Evolutionary conservation across 2,113 vertebrate genomes (phyloP).

Genomic region (Dicaeum eximium): DNA sequence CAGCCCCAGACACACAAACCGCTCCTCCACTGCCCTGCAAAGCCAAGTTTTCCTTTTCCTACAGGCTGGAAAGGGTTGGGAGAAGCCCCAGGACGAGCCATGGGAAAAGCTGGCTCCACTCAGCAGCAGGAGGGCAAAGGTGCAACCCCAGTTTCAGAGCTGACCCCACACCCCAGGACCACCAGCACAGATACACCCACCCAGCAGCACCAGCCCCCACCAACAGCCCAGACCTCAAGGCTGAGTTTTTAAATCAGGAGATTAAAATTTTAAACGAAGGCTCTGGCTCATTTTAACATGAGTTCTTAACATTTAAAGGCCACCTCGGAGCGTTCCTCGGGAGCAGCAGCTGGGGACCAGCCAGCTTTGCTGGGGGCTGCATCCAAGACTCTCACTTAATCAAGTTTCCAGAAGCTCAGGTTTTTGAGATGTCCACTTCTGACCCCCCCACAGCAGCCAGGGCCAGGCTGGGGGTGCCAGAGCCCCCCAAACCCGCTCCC

Average conservation of each 20-base stretch:
- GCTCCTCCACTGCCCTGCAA: not conserved
- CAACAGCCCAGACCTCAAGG: not conserved
- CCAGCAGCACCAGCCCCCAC: not conserved
- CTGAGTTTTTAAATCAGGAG: slow-evolving; percentile 19
- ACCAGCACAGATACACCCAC: not conserved
- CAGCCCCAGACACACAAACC: not conserved
- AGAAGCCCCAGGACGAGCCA: not conserved
- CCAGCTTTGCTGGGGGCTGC: not conserved
- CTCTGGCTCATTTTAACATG: not conserved
- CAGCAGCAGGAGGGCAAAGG: not conserved
- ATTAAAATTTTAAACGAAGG: slow-evolving; percentile 44
- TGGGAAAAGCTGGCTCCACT: rapidly evolving
- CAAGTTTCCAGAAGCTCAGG: not conserved
- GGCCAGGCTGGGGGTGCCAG: not conserved
- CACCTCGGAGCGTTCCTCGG: not conserved
- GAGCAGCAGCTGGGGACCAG: slow-evolving; percentile 1
- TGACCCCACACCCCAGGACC: not conserved
- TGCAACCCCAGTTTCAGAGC: rapidly evolving
- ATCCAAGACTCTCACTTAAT: not conserved
- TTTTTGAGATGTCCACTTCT: rapidly evolving
- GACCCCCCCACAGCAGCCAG: not conserved
- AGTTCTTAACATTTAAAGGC: slow-evolving; percentile 56
- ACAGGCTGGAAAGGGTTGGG: not conserved
- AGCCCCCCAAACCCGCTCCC: rapidly evolving
- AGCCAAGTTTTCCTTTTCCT: not conserved